phyloP scores from a whole-genome alignment of 64 coral and sea anemone species.

The Stichodactyla mertensii region DNA sequence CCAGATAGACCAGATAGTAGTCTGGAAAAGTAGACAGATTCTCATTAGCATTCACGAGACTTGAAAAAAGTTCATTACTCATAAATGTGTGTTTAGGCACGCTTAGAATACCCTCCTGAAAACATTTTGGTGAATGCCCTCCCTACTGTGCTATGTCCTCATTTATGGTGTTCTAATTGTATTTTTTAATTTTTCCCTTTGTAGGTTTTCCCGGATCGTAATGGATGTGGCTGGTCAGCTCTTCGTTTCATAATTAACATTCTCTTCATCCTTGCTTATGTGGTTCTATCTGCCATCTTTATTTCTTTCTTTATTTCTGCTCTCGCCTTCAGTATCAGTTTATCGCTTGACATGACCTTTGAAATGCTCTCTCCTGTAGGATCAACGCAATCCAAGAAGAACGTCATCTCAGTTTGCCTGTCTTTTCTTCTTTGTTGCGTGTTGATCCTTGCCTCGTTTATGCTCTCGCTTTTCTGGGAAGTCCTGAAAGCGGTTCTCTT shows the following conservation, averaged over 20 bases:
- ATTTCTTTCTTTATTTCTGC: constrained; percentile 56
- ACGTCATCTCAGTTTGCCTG: constrained; percentile 39
- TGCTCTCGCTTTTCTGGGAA: constrained; percentile 62
- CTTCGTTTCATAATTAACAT: neutral
- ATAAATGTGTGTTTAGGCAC: no score
- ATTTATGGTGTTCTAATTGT: no score
- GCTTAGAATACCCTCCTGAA: no score
- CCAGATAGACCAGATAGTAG: no score
- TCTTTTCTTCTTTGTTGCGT: constrained; percentile 39
- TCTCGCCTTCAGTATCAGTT: constrained; percentile 53
- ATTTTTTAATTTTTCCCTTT: neutral
- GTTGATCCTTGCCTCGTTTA: constrained; percentile 12
- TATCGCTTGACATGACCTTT: constrained; percentile 58
- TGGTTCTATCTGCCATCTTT: constrained; percentile 32
- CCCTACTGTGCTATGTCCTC: no score
- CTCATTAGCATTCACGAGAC: no score
- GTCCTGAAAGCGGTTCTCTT: constrained; percentile 49
- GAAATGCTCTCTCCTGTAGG: constrained; percentile 57
- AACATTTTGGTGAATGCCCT: no score
- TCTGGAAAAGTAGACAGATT: no score
- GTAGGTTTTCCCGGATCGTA: constrained; percentile 37
- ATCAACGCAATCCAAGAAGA: constrained; percentile 4
- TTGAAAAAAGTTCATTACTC: no score
- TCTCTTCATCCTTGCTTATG: constrained; percentile 35
- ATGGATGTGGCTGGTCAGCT: constrained; percentile 14